These are phyloP conservation scores for Cistogaster globosa DNA, from an alignment of 2,888 invertebrate genomes.

Conservation along the genomic window DNA sequence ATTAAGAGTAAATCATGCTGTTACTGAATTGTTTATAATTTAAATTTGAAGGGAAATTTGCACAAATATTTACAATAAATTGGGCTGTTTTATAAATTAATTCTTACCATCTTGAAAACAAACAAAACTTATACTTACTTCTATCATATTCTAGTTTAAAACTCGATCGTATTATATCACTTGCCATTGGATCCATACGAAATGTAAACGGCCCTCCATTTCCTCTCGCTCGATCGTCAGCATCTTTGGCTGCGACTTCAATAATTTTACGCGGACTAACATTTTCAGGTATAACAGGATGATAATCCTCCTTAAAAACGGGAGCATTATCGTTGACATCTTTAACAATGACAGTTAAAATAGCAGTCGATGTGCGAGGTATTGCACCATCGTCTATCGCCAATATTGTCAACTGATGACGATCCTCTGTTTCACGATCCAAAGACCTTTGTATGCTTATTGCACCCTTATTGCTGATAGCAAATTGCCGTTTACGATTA, in stretches of 20 bases:
- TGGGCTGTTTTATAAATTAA: not conserved
- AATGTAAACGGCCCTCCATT: conserved; percentile 98
- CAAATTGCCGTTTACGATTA: conserved; percentile 95
- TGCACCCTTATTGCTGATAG: conserved; percentile 96
- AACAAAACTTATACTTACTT: conserved; percentile 85
- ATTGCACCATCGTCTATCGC: conserved; percentile 96
- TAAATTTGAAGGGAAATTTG: not conserved
- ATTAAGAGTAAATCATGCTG: not conserved
- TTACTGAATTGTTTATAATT: not conserved
- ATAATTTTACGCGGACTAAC: conserved; percentile 94
- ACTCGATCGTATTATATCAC: conserved; percentile 94
- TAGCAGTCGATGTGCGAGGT: conserved; percentile 95
- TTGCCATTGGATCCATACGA: conserved; percentile 94
- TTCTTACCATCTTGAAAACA: too few relatives aligned
- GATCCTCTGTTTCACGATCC: conserved; percentile 95
- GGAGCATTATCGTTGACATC: conserved; percentile 98
- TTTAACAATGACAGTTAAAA: conserved; percentile 95
- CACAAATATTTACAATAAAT: not conserved
- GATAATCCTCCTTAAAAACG: conserved; percentile 93
- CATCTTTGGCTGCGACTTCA: conserved; percentile 95
- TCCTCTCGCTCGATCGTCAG: conserved; percentile 94
- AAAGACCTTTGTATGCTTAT: conserved; percentile 95
- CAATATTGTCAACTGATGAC: conserved; percentile 96
- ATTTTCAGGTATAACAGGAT: conserved; percentile 95
- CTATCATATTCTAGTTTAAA: conserved; percentile 98